These are phyloP conservation scores for Temnothorax ravouxi DNA, from an alignment of 2,888 invertebrate genomes.

Conservation along the genomic window DNA sequence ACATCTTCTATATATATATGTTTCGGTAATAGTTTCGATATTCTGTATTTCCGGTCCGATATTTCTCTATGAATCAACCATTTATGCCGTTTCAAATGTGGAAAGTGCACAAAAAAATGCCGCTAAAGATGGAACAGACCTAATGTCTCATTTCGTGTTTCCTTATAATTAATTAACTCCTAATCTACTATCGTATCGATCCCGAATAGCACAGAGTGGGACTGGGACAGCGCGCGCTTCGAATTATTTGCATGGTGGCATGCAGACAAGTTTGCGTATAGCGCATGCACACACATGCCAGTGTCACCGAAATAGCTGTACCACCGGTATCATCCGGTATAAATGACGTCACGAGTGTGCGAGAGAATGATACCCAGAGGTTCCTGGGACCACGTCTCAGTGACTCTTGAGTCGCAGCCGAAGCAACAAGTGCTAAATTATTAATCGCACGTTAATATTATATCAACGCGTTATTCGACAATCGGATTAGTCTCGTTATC, in stretches of 20 bases:
- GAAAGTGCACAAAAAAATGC: not conserved
- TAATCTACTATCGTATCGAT: conserved; percentile 40
- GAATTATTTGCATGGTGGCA: conserved; percentile 65
- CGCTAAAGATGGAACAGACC: not conserved
- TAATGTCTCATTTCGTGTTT: not conserved
- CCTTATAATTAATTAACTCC: conserved; percentile 17
- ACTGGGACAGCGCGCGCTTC: conserved; percentile 38
- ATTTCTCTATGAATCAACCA: not conserved
- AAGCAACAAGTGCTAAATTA: conserved; percentile 77
- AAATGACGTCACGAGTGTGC: conserved; percentile 68
- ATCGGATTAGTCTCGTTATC: conserved; percentile 34
- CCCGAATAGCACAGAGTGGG: conserved; percentile 5
- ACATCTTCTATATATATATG: not conserved
- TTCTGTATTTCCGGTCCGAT: not conserved
- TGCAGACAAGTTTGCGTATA: conserved; percentile 61
- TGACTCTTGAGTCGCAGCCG: conserved; percentile 68
- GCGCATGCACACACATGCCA: conserved; percentile 38
- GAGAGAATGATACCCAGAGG: conserved; percentile 45
- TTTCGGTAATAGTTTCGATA: not conserved
- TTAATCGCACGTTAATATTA: conserved; percentile 35
- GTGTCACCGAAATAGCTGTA: conserved; percentile 68
- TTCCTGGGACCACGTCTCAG: conserved; percentile 63
- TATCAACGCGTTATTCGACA: conserved; percentile 9
- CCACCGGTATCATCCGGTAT: conserved; percentile 68
- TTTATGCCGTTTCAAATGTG: not conserved